Evolutionary conservation across 2,888 invertebrate species (phyloP), one percentile per base, ranked within the genome.

Genomic region (Agrochola lychnidis): DNA sequence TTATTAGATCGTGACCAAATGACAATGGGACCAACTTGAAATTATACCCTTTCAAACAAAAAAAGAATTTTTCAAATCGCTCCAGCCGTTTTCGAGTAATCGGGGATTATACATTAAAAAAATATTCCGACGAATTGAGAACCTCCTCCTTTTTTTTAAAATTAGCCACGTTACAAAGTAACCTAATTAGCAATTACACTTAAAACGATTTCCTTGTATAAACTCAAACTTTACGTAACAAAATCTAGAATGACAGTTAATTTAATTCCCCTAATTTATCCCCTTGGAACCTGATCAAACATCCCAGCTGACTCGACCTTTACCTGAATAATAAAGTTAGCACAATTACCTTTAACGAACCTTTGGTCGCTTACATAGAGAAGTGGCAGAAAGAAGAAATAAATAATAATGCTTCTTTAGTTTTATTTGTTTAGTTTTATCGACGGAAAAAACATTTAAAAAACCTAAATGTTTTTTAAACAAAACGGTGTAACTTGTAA

Each of bases 271-370:
- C 53, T 53, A 53, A 77, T 69, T 82, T 61, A 56, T 59, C 25
- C n/a, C 45, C 4, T 36, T 36, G 64, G n/a, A 76, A 70, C 69
- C 76, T 81, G 62, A 82, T 72, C 61, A 82, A 64, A 78, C 22
- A 81, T 57, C 67, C 67, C 42, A 42, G 56, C 48, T 12, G 48
- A 40, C 57, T 51, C 19, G 59, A 64, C 70, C 68, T 82, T 81
- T 64, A 51, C 25, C 53, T 70, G 10, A 48, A 70, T 80, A 70
- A 70, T 73, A 30, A 45, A 79, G 51, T 81, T 70, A 69, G n/a
- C 14, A 59, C 25, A 70, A 84, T 78, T 78, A 74, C 16, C 63
- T 51, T 48, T 81, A 81, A 81, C 25, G 76, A 78, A 76, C 74
- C 73, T 61, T 69, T 63, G 36, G 1, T 56, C 10, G 25, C 22